Evolutionary conservation across 2,888 invertebrate species (phyloP).

Genomic region (Watsonalla binaria): DNA sequence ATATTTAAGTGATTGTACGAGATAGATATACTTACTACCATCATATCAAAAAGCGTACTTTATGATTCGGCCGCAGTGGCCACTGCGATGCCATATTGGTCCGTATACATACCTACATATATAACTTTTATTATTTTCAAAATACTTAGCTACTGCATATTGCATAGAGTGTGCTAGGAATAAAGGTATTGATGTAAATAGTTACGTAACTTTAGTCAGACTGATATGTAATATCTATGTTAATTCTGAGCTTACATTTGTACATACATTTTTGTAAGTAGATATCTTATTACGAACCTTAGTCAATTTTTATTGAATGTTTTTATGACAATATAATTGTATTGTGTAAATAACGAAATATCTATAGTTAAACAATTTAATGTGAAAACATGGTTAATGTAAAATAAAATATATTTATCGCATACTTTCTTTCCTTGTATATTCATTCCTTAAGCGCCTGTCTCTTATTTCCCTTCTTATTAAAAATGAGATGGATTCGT

Average conservation of each 20-base stretch:
- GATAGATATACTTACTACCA: no score
- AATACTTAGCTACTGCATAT: neutral
- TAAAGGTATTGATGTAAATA: slow-evolving; percentile 23
- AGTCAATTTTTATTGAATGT: slow-evolving; percentile 76
- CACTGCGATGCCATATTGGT: no score
- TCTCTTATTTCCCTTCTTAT: no score
- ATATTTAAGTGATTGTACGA: no score
- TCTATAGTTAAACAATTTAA: slow-evolving; percentile 33
- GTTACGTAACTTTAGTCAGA: slow-evolving; percentile 50
- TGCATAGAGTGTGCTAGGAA: slow-evolving; percentile 1
- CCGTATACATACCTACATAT: no score
- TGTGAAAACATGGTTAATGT: slow-evolving; percentile 60
- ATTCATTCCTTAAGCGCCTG: neutral
- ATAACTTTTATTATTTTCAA: neutral
- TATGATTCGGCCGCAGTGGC: no score
- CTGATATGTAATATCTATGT: slow-evolving; percentile 62
- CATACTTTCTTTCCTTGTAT: slow-evolving; percentile 18
- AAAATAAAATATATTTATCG: slow-evolving; percentile 62
- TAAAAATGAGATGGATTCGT: no score
- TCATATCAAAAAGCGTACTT: no score
- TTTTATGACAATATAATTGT: slow-evolving; percentile 75
- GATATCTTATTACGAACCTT: slow-evolving; percentile 57
- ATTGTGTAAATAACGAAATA: slow-evolving; percentile 57
- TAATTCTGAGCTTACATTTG: slow-evolving; percentile 71
- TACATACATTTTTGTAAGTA: slow-evolving; percentile 62